Evolutionary conservation across 1,140 invertebrate species (phyloP), one percentile per base, ranked within the genome.

Genomic region (Telenomus remus): DNA sequence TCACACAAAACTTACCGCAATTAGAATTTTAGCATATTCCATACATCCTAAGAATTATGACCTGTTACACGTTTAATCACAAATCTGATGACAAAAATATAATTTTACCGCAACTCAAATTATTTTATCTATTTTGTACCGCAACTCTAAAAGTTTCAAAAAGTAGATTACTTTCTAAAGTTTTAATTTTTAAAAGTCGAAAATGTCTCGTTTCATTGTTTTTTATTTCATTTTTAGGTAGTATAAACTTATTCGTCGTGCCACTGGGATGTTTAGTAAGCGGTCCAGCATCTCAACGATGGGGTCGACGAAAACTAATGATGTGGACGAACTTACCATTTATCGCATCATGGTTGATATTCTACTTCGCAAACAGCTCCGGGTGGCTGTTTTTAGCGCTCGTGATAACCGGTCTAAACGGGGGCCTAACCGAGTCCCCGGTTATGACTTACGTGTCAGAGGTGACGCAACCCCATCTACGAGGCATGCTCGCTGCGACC

Each of bases 381-480:
- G 86, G 84, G 16, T 91, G 92, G 81, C 85, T 95, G 10, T 94
- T 94, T 81, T 71, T 89, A 1, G 92, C 92, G 9, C 84, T 94
- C 34, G 89, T 90, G 55, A 85, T 95, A 44, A 92, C 92, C 11
- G 94, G 94, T 6, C 70, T 95, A 0, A 91, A 91, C 3, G 93
- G 93, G 50, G 94, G 94, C 48, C 82, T 95, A 0, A 85, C 94
- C 43, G 94, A 95, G 86, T 93, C 93, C 61, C 94, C 94, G 2
- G 93, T 95, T 87, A 85, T 95, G 74, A 95, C 94, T 0, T 95
- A 95, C 81, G 93, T 95, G 8, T 93, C 94, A 1, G 94, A 95
- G 85, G 91, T 95, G 7, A 94, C 93, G 1, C 91, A 94, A 77
- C 94, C 94, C 0, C 91, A 93, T 79, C 85, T 94, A 10, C 89